Conservation (phyloP, 2,113 vertebrate genomes). For the Alces alces region DNA sequence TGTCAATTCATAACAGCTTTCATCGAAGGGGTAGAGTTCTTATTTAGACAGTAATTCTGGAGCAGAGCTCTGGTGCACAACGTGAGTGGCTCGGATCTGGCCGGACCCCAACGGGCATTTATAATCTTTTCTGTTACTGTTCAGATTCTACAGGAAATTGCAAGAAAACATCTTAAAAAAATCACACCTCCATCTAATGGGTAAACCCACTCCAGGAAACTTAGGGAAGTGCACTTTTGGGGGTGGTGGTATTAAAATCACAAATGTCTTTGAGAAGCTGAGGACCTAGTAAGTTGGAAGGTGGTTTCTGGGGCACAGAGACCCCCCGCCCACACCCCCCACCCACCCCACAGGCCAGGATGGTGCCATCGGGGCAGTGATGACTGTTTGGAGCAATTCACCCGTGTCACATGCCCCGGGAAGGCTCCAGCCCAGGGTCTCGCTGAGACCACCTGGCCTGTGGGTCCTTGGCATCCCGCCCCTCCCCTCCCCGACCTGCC, state of each 20-base stretch:
- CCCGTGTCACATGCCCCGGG: fast-evolving
- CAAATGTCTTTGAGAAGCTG: fast-evolving
- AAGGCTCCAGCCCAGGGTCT: not conserved
- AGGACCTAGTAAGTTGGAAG: fast-evolving
- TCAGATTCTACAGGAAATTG: not conserved
- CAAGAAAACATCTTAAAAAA: not conserved
- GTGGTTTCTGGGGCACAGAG: not conserved
- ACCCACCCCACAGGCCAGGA: not conserved
- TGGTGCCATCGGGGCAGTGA: fast-evolving
- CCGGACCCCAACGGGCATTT: not conserved
- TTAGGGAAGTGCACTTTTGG: fast-evolving
- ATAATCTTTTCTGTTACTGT: not conserved
- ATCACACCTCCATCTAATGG: fast-evolving
- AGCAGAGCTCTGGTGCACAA: fast-evolving
- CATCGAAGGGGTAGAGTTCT: fast-evolving
- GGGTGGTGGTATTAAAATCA: not conserved
- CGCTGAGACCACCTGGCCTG: fast-evolving
- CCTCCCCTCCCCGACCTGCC: not conserved
- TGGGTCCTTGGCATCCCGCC: not conserved
- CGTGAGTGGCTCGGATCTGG: fast-evolving
- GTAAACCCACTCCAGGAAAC: not conserved
- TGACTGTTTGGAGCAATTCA: not conserved
- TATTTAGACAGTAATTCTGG: not conserved
- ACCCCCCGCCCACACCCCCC: not conserved
- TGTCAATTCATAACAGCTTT: not conserved